phyloP scores from a whole-genome alignment of 2,888 invertebrate species.

The Herminia tarsipennalis region DNA sequence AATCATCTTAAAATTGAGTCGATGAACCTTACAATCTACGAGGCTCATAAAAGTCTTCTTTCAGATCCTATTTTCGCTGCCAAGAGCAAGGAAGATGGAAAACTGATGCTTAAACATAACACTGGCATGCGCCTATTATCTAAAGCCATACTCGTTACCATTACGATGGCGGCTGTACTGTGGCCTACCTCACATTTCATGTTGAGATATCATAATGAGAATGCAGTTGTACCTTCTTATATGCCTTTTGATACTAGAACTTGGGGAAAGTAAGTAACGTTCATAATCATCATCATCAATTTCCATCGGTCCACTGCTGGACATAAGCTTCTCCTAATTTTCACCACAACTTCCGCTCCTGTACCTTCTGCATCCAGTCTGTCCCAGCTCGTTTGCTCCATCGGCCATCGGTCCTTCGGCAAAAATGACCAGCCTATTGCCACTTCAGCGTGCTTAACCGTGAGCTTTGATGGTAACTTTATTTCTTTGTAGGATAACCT shows the following conservation, averaged over 20 bases:
- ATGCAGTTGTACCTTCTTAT: constrained; percentile 38
- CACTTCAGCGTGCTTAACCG: too few species aligned
- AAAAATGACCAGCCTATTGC: too few species aligned
- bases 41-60: background rate
- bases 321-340: too few species aligned
- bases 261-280: constrained; percentile 45
- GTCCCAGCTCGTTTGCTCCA: too few species aligned
- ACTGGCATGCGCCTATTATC: constrained; percentile 32
- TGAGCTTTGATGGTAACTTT: too few species aligned
- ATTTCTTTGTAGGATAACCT: too few species aligned
- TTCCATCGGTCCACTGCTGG: too few species aligned
- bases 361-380: too few species aligned
- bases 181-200: constrained; percentile 40
- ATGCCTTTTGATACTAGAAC: constrained; percentile 48
- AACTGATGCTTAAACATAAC: constrained; percentile 35
- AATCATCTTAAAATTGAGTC: too few species aligned
- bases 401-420: too few species aligned
- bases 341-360: too few species aligned
- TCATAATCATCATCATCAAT: background rate
- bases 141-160: constrained; percentile 11
- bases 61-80: constrained; percentile 51
- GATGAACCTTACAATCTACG: too few species aligned
- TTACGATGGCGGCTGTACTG: constrained; percentile 1
- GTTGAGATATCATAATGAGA: constrained; percentile 37
- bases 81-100: constrained; percentile 37